Base-by-base conservation (phyloP, 2,888 invertebrate species). In the Pyrgus malvae region DNA sequence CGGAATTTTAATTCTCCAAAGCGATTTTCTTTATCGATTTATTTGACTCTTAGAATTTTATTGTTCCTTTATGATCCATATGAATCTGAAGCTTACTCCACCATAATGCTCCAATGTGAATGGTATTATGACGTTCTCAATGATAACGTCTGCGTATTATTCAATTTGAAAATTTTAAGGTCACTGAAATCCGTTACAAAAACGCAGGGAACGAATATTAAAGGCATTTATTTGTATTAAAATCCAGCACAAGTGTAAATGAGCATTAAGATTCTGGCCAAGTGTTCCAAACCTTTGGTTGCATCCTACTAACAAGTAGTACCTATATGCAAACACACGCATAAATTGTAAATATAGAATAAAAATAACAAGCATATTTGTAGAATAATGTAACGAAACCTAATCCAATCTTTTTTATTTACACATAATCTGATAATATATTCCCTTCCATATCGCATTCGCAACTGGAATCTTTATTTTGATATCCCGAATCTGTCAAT, bases 401-500 rank as follows among this genome's bases (percentile, higher is more conserved):
- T 27, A 9, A 53, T 12, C 53, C 21, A 21, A 25, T 48, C 35
- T 37, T 38, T 44, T 45, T 53, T 53, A 53, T 53, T 38, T 53
- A 25, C 29, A 29, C 38, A 38, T 31, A 45, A 53, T 53, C 45
- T 45, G 45, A 45, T 53, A 38, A 45, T 45, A 53, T 53, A 53
- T 53, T 53, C 45, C 38, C 38, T 45, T 19, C 45, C 38, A 54
- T 46, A 31, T 46, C 46, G 31, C 23, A 46, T 40, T 54, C 53
- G 27, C 53, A 46, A 45, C 29, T 31, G 53, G 44, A 53, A 45
- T 45, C 53, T 37, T 37, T 37, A 51, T 44, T 51, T 51, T 54
- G 46, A 46, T 54, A 46, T 46, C 53, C 23, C 40, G 31, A 46
- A 54, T 40, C 38, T 54, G 40, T 54, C 53, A 54, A 46, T 46